phyloP scores from a whole-genome alignment of 2,113 vertebrate genomes.

The Phaetusa simplex region DNA sequence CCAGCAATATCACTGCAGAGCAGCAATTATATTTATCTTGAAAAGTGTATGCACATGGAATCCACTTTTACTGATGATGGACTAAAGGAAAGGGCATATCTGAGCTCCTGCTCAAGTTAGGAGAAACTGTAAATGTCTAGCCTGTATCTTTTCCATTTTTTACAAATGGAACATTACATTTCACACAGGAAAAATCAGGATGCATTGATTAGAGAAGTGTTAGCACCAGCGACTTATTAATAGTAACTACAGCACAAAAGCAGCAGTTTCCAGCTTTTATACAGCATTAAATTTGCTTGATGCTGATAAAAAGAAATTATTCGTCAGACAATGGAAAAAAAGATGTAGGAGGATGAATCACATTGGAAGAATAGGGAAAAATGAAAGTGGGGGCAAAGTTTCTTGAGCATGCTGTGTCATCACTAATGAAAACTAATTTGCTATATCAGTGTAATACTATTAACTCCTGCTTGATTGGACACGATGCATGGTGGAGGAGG shows the following conservation, averaged over 20 bases:
- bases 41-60: background rate
- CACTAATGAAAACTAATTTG: slow-evolving; percentile 14
- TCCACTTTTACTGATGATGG: background rate
- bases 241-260: slow-evolving; percentile 39
- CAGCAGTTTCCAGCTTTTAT: slow-evolving; percentile 22
- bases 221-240: slow-evolving; percentile 18
- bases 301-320: slow-evolving; percentile 48
- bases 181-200: background rate
- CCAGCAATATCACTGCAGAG: background rate
- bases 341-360: slow-evolving; percentile 63
- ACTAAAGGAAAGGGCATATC: background rate
- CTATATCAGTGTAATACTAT: background rate
- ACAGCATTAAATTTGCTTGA: slow-evolving; percentile 2
- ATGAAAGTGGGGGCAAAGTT: slow-evolving; percentile 19
- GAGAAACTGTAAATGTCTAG: background rate
- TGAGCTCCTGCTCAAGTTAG: background rate
- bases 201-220: background rate
- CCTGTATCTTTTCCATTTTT: background rate
- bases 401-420: slow-evolving; percentile 40
- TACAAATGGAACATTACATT: background rate
- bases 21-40: background rate
- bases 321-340: slow-evolving; percentile 26
- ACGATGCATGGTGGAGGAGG: background rate
- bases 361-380: slow-evolving; percentile 18
- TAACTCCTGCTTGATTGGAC: slow-evolving; percentile 9